Evolutionary conservation across 1,140 invertebrate species (phyloP), one percentile per base, ranked within the genome.

Genomic region (Drusus annulatus): DNA sequence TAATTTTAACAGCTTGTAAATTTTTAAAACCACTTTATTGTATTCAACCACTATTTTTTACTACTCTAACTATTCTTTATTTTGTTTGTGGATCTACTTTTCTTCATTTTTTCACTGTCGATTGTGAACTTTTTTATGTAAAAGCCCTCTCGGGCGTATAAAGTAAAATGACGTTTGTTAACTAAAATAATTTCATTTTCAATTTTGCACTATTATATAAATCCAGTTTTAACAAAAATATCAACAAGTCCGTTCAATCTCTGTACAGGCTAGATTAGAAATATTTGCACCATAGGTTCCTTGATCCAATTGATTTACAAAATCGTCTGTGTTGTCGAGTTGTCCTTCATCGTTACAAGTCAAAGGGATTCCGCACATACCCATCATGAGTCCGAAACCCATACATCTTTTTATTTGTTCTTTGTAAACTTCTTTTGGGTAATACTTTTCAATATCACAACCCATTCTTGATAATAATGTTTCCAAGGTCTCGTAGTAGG

Each of bases 371-470:
- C 21, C 8, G 15, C 19, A n/a, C 62, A 65, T 16, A 28, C 21
- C 8, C 62, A 65, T 65, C 21, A 65, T 28, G 8, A n/a, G 10
- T 28, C 62, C 62, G 3, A 28, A 65, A 16, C 16, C 10, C 21
- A 65, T 28, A 6, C 15, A 28, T 16, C 16, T 65, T 36, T 65
- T 16, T 7, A 31, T 25, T 31, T 65, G 62, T 2, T 21, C 21
- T 36, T 65, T 65, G 28, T 31, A 65, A n/a, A 65, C 17, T 2
- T 65, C 25, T 31, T 65, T 65, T 31, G 62, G 62, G 62, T 65
- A 65, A 31, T 25, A 65, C n/a, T 65, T 65, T 65, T 65, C 62
- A 8, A n/a, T 10, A 16, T 16, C 8, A n/a, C 62, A 65, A n/a
- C 62, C 15, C 62, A 65, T 28, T 65, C 28, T 65, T 21, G 62